Conservation (phyloP, 2,797 vertebrate species). For the Falco concolor region DNA sequence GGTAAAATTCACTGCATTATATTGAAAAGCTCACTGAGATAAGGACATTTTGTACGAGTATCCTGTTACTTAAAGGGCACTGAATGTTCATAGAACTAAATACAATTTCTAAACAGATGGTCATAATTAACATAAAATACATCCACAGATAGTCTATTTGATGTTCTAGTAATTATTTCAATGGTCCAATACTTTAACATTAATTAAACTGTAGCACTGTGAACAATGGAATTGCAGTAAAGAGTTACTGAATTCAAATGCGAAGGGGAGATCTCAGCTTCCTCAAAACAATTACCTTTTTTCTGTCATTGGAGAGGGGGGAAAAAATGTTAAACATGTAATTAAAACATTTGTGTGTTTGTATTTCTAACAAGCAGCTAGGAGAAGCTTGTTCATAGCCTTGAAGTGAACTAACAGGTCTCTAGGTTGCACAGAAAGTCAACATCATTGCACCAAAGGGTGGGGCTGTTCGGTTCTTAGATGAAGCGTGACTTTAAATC, state of each 20-base stretch:
- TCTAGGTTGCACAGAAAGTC: constrained; percentile 18
- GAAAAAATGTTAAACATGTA: neutral
- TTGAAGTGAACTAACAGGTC: constrained; percentile 39
- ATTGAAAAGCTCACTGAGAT: neutral
- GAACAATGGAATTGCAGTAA: neutral
- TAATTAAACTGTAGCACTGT: constrained; percentile 27
- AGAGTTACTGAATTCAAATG: neutral
- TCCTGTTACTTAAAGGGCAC: constrained; percentile 37
- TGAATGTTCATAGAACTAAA: constrained; percentile 36
- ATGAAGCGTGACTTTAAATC: neutral
- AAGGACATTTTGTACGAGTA: constrained; percentile 49
- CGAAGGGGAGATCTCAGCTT: neutral
- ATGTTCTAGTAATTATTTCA: constrained; percentile 54
- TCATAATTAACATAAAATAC: constrained; percentile 57
- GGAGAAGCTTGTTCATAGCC: neutral
- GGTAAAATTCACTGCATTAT: neutral
- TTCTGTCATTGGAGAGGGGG: neutral
- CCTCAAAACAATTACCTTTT: neutral
- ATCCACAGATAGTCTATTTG: constrained; percentile 27
- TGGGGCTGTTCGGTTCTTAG: neutral
- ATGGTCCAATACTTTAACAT: neutral
- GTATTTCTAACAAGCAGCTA: neutral
- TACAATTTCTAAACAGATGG: constrained; percentile 59
- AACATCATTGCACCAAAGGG: neutral
- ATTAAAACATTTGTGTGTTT: neutral